These are phyloP conservation scores for Sarcophaga variegata DNA, from an alignment of 2,888 invertebrate species.

Conservation along the genomic window DNA sequence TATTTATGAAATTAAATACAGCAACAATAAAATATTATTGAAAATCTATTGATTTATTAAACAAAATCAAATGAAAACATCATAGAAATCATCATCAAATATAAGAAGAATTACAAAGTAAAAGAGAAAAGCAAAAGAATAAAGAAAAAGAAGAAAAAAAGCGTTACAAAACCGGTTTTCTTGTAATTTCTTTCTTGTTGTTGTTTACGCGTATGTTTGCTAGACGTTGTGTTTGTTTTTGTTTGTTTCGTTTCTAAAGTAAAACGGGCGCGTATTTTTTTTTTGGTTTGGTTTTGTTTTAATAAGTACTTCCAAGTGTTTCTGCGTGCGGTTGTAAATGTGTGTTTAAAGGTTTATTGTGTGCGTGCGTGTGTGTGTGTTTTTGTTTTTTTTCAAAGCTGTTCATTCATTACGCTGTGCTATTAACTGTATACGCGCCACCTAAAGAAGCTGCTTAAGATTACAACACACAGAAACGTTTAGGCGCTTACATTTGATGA, in stretches of 20 bases:
- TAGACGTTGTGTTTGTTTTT: conserved; percentile 17
- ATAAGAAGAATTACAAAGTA: neutral
- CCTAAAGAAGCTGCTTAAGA: neutral
- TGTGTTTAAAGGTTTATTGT: neutral
- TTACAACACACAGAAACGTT: conserved; percentile 14
- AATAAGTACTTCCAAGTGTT: neutral
- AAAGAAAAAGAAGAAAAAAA: neutral
- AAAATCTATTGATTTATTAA: conserved; percentile 60
- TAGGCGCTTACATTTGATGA: conserved; percentile 1
- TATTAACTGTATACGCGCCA: conserved; percentile 39
- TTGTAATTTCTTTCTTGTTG: neutral
- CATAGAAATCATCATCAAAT: too few relatives aligned
- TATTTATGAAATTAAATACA: conserved; percentile 33
- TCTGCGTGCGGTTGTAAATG: neutral
- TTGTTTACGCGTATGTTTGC: neutral
- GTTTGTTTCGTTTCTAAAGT: neutral
- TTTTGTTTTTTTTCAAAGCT: conserved; percentile 14
- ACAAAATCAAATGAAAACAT: too few relatives aligned
- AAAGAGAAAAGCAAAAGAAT: neutral
- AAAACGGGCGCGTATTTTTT: neutral
- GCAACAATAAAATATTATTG: conserved; percentile 31
- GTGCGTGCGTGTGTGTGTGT: neutral
- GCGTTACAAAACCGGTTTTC: neutral
- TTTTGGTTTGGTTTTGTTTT: neutral
- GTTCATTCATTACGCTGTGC: conserved; percentile 60